phyloP scores from a whole-genome alignment of 2,888 invertebrate genomes.

The Disparrhopalites patrizii region DNA sequence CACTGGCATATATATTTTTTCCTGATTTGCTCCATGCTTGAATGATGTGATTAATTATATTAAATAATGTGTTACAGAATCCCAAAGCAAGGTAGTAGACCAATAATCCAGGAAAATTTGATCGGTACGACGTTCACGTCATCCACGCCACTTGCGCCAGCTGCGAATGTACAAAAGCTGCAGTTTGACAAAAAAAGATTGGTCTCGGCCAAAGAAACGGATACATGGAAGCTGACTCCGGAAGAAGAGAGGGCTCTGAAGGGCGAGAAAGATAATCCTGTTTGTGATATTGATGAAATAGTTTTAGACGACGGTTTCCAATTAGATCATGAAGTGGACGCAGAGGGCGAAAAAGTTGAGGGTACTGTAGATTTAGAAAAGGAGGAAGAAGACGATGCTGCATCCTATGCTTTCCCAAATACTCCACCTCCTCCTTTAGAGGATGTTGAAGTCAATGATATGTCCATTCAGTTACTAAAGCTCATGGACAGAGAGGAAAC shows the following conservation, averaged over 20 bases:
- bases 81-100: neutral
- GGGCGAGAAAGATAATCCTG: neutral
- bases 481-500: neutral
- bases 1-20: too few relatives aligned
- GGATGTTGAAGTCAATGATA: constrained; percentile 22
- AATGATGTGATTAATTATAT: too few relatives aligned
- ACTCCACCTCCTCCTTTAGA: constrained; percentile 25
- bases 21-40: too few relatives aligned
- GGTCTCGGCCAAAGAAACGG: neutral
- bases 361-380: neutral
- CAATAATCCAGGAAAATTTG: neutral
- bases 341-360: constrained; percentile 3
- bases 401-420: constrained; percentile 2
- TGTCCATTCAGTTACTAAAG: constrained; percentile 21
- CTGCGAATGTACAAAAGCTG: neutral
- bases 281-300: neutral
- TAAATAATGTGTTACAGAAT: constrained; percentile 9
- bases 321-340: neutral
- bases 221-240: constrained; percentile 9
- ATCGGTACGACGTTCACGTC: too few relatives aligned
- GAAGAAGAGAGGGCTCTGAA: constrained; percentile 8
- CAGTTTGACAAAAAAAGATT: constrained; percentile 8
- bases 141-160: neutral
- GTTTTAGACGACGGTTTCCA: neutral
- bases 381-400: constrained; percentile 15